Percentiles rank a stretch among this genome's conserved stretches.
These are phyloP conservation scores for Dynastes grantii DNA, from an alignment of 2,888 invertebrate genomes.

Conservation along the genomic window DNA sequence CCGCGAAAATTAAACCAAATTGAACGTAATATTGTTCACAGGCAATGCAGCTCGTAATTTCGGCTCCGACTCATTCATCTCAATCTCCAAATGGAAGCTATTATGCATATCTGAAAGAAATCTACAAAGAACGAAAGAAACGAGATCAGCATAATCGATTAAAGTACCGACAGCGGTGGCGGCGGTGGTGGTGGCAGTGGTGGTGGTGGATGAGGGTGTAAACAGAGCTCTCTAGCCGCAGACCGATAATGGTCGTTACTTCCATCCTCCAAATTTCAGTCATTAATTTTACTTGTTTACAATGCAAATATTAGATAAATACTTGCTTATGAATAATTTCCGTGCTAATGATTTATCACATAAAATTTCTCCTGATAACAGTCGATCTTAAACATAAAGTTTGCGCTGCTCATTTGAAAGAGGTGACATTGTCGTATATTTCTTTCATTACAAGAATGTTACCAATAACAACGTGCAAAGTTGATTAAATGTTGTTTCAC, in stretches of 20 bases:
- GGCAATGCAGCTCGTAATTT: conserved; percentile 57
- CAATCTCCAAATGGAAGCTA: conserved; percentile 58
- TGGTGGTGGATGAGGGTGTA: conserved; percentile 56
- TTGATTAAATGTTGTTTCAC: too few species aligned
- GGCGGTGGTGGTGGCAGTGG: conserved; percentile 47
- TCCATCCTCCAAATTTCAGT: conserved; percentile 59
- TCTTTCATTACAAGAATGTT: too few species aligned
- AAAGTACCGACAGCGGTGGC: conserved; percentile 54
- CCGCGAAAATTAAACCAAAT: conserved; percentile 46
- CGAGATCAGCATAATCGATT: conserved; percentile 60
- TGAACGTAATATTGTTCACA: conserved; percentile 55
- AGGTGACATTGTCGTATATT: too few species aligned
- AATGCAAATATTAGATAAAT: conserved; percentile 56
- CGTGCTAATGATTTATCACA: conserved; percentile 46
- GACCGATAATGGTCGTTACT: conserved; percentile 60
- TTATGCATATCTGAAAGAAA: conserved; percentile 59
- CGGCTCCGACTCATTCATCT: conserved; percentile 58
- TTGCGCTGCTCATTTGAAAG: too few species aligned
- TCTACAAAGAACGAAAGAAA: conserved; percentile 59
- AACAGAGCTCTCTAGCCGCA: conserved; percentile 56
- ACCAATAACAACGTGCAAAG: too few species aligned
- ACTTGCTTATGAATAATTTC: conserved; percentile 53
- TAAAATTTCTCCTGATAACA: conserved; percentile 17
- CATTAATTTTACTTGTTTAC: conserved; percentile 62
- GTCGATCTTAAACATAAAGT: background rate